Conservation (phyloP, 2,888 invertebrate species). For the Cryptophagus acutangulus region DNA sequence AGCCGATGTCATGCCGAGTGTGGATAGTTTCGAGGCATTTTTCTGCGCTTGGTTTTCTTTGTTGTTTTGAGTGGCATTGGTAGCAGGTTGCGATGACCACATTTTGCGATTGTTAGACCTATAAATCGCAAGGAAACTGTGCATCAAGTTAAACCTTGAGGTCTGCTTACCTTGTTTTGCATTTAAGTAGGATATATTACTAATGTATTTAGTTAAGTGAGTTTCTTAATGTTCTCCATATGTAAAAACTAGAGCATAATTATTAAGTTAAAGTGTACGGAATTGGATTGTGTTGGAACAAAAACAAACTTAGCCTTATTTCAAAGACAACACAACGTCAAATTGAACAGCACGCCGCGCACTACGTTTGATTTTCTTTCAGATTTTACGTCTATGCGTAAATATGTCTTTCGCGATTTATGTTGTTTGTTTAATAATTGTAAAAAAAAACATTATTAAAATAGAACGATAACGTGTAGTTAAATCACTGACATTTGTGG, state of each 20-base stretch:
- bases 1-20: constrained; percentile 90
- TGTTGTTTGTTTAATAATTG: constrained; percentile 11
- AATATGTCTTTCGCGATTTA: constrained; percentile 14
- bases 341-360: background rate
- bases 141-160: background rate
- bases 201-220: no score
- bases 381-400: background rate
- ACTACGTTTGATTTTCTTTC: background rate
- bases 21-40: constrained; percentile 58
- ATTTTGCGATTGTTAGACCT: constrained; percentile 19
- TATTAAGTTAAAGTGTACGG: no score
- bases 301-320: constrained; percentile 5
- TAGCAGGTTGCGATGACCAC: constrained; percentile 29
- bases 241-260: no score
- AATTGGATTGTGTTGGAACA: no score
- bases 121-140: background rate
- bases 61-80: constrained; percentile 30
- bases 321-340: background rate
- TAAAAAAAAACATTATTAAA: constrained; percentile 24
- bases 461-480: constrained; percentile 25
- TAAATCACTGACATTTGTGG: constrained; percentile 19
- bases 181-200: no score
- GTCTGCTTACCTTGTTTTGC: background rate
- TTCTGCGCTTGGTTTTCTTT: constrained; percentile 38
- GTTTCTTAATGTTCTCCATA: no score